These are phyloP conservation scores for Gallinago stenura DNA, from an alignment of 2,797 vertebrate genomes.

Conservation along the genomic window DNA sequence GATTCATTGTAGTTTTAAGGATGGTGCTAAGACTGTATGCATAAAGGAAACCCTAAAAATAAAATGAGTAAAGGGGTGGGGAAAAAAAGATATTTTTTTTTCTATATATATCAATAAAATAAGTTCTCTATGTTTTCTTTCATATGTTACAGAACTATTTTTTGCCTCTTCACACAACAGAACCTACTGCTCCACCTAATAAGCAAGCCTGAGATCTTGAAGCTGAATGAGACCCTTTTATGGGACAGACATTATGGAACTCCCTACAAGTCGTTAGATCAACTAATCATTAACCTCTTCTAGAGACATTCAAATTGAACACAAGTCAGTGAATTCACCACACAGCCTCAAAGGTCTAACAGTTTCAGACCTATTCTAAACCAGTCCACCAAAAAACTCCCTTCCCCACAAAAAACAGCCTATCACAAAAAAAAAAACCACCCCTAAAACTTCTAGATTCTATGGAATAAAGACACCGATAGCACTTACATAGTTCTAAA, in stretches of 20 bases:
- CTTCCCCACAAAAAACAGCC: neutral
- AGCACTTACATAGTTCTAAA: neutral
- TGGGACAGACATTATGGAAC: neutral
- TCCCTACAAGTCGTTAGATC: neutral
- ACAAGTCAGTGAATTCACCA: neutral
- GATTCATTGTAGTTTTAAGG: conserved; percentile 98
- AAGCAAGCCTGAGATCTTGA: neutral
- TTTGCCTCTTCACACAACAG: neutral
- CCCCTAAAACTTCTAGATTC: neutral
- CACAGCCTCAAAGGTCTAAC: neutral
- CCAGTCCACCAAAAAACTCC: neutral
- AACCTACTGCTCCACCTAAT: neutral
- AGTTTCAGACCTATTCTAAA: neutral
- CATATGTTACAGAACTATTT: neutral
- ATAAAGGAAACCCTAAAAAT: conserved; percentile 92
- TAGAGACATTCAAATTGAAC: neutral
- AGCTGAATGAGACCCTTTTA: neutral
- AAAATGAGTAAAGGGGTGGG: neutral
- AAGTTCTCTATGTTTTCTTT: neutral
- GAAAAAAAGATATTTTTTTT: neutral
- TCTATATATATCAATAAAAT: neutral
- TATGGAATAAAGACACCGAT: neutral
- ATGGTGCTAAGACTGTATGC: conserved; percentile 95
- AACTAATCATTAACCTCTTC: neutral
- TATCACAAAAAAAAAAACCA: neutral